Evolutionary conservation across 1,140 invertebrate species (phyloP).

Genomic region (Ceratina australensis): DNA sequence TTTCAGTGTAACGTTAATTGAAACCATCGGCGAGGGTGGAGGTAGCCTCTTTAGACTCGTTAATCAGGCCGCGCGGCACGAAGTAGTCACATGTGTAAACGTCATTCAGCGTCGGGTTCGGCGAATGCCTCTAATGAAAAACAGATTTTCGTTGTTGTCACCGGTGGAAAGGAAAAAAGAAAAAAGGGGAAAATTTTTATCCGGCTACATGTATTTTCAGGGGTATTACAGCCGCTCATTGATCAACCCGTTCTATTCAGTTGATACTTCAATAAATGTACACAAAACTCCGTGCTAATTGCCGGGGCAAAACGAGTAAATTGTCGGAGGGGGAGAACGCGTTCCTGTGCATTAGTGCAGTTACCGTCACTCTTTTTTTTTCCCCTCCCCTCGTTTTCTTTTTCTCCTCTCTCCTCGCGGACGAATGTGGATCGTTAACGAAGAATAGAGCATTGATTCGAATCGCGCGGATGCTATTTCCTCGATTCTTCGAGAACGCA

Average conservation of each 20-base stretch:
- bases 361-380: not conserved
- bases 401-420: not conserved
- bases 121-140: not conserved
- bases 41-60: not conserved
- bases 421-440: constrained; percentile 24
- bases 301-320: constrained; percentile 30
- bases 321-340: not conserved
- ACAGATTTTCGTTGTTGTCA: constrained; percentile 29
- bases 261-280: constrained; percentile 26
- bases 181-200: constrained; percentile 13
- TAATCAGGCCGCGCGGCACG: not conserved
- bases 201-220: not conserved
- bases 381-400: not conserved
- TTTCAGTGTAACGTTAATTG: not conserved
- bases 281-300: constrained; percentile 46
- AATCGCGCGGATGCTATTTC: not conserved
- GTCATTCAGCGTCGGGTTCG: not conserved
- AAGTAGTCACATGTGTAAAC: not conserved
- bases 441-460: constrained; percentile 17
- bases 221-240: constrained; percentile 9
- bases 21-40: not conserved
- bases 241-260: constrained; percentile 28
- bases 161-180: no score
- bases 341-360: constrained; percentile 1
- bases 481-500: not conserved